A percentile compares a stretch with the other conserved stretches of the same genome.
These are phyloP conservation scores for Thalpophila matura DNA, from an alignment of 2,888 invertebrate species.

Conservation along the genomic window DNA sequence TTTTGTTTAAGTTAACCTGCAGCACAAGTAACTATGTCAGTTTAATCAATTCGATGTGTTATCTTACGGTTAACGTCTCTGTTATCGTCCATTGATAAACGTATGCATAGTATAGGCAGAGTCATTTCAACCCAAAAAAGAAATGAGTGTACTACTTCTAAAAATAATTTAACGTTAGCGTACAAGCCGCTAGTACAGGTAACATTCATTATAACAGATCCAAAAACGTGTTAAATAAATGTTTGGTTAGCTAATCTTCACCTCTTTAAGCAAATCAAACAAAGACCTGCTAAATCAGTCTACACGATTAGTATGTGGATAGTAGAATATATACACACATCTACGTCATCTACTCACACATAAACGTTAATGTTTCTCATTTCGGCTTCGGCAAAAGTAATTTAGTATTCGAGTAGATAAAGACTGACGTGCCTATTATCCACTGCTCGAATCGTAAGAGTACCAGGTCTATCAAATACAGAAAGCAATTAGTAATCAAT, in stretches of 20 bases:
- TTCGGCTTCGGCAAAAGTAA: constrained; percentile 31
- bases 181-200: not conserved
- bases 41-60: too few relatives aligned
- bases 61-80: too few relatives aligned
- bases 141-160: too few relatives aligned
- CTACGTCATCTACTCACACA: not conserved
- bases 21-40: too few relatives aligned
- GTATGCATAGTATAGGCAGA: too few relatives aligned
- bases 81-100: too few relatives aligned
- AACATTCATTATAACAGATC: not conserved
- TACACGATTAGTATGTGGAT: constrained; percentile 15
- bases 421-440: constrained; percentile 39
- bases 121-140: too few relatives aligned
- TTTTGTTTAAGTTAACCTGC: too few relatives aligned
- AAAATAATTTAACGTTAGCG: not conserved
- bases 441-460: constrained; percentile 10
- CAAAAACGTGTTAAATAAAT: constrained; percentile 25
- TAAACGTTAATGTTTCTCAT: constrained; percentile 32
- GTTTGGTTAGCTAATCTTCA: constrained; percentile 28
- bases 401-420: constrained; percentile 34
- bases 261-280: constrained; percentile 32
- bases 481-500: constrained; percentile 27
- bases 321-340: constrained; percentile 2
- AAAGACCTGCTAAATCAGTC: constrained; percentile 36
- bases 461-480: constrained; percentile 5